Percentiles rank a stretch among this genome's conserved stretches.
Evolutionary conservation across 2,797 vertebrate species (phyloP).

Genomic region (Eulemur rubriventer): DNA sequence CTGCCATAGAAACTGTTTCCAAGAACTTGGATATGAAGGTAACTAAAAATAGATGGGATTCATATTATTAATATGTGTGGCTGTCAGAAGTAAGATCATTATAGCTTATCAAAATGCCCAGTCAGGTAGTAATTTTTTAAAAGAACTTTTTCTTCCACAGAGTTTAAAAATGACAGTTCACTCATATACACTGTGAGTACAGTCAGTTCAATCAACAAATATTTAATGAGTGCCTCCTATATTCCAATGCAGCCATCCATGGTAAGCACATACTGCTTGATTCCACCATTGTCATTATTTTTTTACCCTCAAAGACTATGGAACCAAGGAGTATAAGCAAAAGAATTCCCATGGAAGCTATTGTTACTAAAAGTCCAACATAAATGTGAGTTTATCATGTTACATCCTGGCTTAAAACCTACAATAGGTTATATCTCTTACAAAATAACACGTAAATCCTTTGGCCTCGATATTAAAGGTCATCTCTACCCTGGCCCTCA

Average conservation of each 20-base stretch:
- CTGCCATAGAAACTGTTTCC: constrained; percentile 81
- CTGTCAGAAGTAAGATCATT: not conserved
- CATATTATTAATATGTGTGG: not conserved
- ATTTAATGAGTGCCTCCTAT: not conserved
- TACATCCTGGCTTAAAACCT: not conserved
- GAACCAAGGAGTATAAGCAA: not conserved
- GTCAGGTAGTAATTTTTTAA: not conserved
- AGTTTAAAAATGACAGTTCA: not conserved
- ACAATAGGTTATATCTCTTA: not conserved
- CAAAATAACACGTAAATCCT: not conserved
- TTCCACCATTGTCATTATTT: no score
- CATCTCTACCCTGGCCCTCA: not conserved
- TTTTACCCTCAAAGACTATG: not conserved
- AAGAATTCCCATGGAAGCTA: not conserved
- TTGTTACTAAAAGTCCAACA: not conserved
- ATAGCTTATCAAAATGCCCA: not conserved
- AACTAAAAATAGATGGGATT: constrained; percentile 62
- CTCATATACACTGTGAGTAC: not conserved
- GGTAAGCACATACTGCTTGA: not conserved
- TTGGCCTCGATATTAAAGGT: not conserved
- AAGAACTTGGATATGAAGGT: constrained; percentile 89
- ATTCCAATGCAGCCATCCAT: not conserved
- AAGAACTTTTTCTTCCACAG: constrained; percentile 20
- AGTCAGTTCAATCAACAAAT: not conserved
- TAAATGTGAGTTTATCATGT: not conserved